phyloP scores from a whole-genome alignment of 2,888 invertebrate species.

The Amphipyra tragopoginis region DNA sequence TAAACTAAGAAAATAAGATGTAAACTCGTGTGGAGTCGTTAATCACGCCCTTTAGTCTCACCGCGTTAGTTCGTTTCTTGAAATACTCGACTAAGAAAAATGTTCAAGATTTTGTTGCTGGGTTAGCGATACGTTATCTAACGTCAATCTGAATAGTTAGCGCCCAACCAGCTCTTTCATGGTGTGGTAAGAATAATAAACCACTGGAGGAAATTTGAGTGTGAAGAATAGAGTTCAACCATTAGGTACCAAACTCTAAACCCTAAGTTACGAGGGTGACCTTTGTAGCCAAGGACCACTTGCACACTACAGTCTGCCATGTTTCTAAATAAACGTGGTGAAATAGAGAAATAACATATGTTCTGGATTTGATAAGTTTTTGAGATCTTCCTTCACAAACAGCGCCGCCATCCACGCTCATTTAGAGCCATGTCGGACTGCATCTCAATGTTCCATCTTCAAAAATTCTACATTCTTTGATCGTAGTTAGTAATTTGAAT shows the following conservation, averaged over 20 bases:
- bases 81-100: slow-evolving; percentile 58
- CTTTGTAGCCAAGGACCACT: too few relatives aligned
- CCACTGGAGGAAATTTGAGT: too few relatives aligned
- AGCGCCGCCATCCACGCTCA: too few relatives aligned
- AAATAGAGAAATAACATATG: too few relatives aligned
- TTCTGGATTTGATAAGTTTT: too few relatives aligned
- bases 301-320: too few relatives aligned
- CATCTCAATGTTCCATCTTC: not conserved
- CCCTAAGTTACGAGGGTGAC: too few relatives aligned
- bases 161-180: slow-evolving; percentile 13
- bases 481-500: slow-evolving; percentile 22
- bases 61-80: slow-evolving; percentile 64
- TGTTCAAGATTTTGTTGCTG: slow-evolving; percentile 39
- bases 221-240: too few relatives aligned
- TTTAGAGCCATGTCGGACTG: too few relatives aligned
- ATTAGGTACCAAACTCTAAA: too few relatives aligned
- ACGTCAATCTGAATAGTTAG: slow-evolving; percentile 28
- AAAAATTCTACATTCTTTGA: not conserved
- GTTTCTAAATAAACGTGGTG: too few relatives aligned
- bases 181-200: not conserved
- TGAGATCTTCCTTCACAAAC: too few relatives aligned
- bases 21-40: slow-evolving; percentile 42
- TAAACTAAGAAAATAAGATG: slow-evolving; percentile 47
- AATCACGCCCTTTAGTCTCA: slow-evolving; percentile 64
- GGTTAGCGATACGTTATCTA: slow-evolving; percentile 37